Evolutionary conservation across 2,113 vertebrate genomes (phyloP).

Genomic region (Scopus umbretta): DNA sequence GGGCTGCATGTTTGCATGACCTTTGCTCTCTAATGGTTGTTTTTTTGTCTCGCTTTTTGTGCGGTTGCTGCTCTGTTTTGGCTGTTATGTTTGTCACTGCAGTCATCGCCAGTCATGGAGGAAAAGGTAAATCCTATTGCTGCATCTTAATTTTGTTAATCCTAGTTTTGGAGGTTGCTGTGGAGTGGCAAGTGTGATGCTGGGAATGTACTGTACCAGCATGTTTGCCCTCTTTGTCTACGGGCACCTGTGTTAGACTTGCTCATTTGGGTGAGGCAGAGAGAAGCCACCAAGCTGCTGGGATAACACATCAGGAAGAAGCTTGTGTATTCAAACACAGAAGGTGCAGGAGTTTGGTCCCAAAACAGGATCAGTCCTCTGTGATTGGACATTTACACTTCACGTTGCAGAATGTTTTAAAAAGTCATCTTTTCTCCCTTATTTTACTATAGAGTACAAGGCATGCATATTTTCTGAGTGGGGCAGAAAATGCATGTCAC

Average conservation of each 20-base stretch:
- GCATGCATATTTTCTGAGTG: neutral
- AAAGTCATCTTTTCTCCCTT: neutral
- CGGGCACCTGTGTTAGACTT: neutral
- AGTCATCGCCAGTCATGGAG: slow-evolving; percentile 96
- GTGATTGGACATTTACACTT: neutral
- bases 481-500: neutral
- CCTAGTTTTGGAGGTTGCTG: neutral
- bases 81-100: slow-evolving; percentile 76
- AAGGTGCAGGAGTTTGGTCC: neutral
- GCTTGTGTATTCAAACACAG: neutral
- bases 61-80: slow-evolving; percentile 74
- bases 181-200: neutral
- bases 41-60: slow-evolving; percentile 83
- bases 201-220: neutral
- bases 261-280: fast-evolving
- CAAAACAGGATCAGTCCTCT: neutral
- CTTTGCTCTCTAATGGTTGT: slow-evolving; percentile 71
- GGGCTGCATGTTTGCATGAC: slow-evolving; percentile 27
- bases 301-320: neutral
- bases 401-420: neutral
- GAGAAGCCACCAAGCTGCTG: neutral
- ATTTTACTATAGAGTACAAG: neutral
- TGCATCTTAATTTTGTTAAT: neutral
- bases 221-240: neutral
- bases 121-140: slow-evolving; percentile 88